These are phyloP conservation scores for Ibycter americanus DNA, from an alignment of 2,797 vertebrate genomes.

Conservation along the genomic window DNA sequence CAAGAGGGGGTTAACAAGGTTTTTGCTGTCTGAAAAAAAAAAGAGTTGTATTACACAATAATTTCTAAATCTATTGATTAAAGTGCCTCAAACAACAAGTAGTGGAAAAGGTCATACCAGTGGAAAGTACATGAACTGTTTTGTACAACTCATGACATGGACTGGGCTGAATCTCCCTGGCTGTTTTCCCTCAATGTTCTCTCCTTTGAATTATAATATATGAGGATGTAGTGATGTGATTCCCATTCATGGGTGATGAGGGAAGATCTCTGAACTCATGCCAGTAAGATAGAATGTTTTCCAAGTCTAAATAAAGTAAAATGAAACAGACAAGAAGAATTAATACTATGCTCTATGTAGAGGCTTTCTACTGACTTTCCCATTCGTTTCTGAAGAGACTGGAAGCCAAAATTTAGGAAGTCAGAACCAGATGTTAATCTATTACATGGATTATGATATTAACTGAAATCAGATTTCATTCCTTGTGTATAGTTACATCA, in stretches of 20 bases:
- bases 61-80: not conserved
- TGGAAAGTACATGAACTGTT: not conserved
- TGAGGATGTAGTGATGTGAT: not conserved
- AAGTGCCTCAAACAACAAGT: not conserved
- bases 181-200: not conserved
- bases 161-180: not conserved
- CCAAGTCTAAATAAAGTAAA: constrained; percentile 29
- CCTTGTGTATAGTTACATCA: not conserved
- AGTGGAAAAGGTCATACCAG: not conserved
- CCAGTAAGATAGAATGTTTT: not conserved
- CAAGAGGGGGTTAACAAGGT: not conserved
- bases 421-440: not conserved
- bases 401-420: not conserved
- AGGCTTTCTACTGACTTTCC: not conserved
- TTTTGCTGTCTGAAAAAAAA: not conserved
- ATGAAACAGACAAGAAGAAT: not conserved
- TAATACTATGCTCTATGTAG: not conserved
- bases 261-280: not conserved
- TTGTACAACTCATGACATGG: not conserved
- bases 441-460: not conserved
- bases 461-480: not conserved
- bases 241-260: not conserved
- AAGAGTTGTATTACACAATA: not conserved
- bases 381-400: not conserved
- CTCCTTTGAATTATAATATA: not conserved